These are phyloP conservation scores for Haliaeetus leucogaster DNA, from an alignment of 2,113 vertebrate genomes.

Conservation along the genomic window DNA sequence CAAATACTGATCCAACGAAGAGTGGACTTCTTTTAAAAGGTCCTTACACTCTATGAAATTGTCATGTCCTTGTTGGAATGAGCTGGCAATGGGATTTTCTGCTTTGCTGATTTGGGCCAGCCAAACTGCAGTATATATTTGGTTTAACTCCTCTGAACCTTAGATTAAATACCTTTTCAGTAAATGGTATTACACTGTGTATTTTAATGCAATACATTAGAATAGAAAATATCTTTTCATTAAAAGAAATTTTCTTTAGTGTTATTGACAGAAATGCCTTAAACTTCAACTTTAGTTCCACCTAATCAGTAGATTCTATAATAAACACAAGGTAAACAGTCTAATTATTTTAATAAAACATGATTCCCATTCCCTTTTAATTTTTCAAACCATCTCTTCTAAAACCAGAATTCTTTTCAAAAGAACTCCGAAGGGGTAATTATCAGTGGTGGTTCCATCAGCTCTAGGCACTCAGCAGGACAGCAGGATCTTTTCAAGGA, in stretches of 20 bases:
- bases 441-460: not conserved
- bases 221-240: not conserved
- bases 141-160: not conserved
- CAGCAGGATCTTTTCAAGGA: not conserved
- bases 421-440: not conserved
- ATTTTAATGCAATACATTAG: not conserved
- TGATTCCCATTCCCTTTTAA: not conserved
- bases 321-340: not conserved
- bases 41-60: not conserved
- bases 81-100: not conserved
- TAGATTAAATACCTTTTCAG: not conserved
- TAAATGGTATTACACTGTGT: not conserved
- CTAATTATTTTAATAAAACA: not conserved
- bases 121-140: not conserved
- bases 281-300: not conserved
- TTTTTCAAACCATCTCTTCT: not conserved
- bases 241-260: not conserved
- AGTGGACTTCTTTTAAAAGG: not conserved
- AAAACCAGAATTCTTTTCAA: not conserved
- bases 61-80: not conserved
- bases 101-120: not conserved
- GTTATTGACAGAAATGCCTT: not conserved
- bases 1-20: not conserved
- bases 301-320: not conserved
- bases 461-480: not conserved